Base-by-base conservation (phyloP, 2,888 invertebrate species). In the Erebia ligea region DNA sequence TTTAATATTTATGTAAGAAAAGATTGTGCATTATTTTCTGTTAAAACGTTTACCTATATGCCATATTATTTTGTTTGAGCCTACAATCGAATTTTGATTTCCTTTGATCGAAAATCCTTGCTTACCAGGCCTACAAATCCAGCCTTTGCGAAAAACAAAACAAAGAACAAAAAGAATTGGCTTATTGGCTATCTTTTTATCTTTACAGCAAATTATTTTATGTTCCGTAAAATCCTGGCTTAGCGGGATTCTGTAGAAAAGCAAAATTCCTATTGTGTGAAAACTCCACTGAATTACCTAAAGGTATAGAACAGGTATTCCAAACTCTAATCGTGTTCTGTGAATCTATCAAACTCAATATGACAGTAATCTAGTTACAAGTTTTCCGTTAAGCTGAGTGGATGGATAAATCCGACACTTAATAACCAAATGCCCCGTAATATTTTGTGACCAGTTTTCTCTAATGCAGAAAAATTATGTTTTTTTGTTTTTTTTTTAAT, bases 151-250 rank as follows among this genome's bases (percentile, higher is more conserved):
- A 17, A 42, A 61, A 42, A 62, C 45, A 48, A 62, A 62, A 48
- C 21, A 19, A 34, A 21, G 45, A 15, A 17, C n/a, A 21, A 61
- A 45, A 62, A 48, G 9, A 48, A 25, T 57, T 21, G 56, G 25
- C 15, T 25, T 57, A 57, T 57, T 62, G 13, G 9, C 13, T 48
- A 40, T 50, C 40, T 34, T 66, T 52, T 56, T 64, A 52, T 52
- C 64, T 64, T 11, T 61, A 58, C 25, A 21, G 17, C 52, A 42
- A 66, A 56, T 66, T 56, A 66, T 45, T 42, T 66, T 42, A 56
- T 66, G 52, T 66, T 66, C 6, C 45, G 66, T 42, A n/a, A 66
- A 56, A 57, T 66, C 66, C 40, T 9, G 21, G 66, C 56, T 66
- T 57, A 34, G 25, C 42, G 9, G 10, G n/a, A 63, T 50, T 63